Evolutionary conservation across 1,140 invertebrate species (phyloP), one percentile per base, ranked within the genome.

Genomic region (Hylyphantes graminicola): DNA sequence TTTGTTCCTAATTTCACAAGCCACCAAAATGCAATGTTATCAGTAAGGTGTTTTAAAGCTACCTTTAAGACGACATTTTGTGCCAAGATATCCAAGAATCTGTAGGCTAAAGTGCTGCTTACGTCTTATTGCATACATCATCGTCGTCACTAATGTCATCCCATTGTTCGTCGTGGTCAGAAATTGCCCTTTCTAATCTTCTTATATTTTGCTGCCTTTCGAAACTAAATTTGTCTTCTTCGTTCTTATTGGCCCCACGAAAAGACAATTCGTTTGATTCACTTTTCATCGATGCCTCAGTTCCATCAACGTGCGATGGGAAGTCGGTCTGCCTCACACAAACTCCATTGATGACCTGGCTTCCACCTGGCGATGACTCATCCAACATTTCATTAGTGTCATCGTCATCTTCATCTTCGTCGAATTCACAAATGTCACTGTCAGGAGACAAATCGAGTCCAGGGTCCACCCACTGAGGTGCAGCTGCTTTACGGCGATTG

Each of bases 391-490:
- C 76, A 85, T 92, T 90, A 73, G 93, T 93, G 91, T 91, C 78
- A 57, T 86, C 86, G 57, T 87, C 86, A 15, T 80, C 84, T 5
- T 86, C 81, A n/a, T 87, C 85, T 80, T 87, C 85, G 13, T 87
- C 86, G 68, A 74, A 87, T 61, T 87, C 85, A 51, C 76, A 72
- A 3, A 85, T 15, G 50, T 85, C 85, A 75, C 85, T 85, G 63
- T 85, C 85, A 7, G 77, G 77, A 21, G 87, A 88, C 86, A 96
- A 93, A 88, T 96, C 94, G 93, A 95, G 95, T 74, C 96, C 96
- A 4, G 96, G 97, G 89, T 97, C 97, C 0, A 98, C 96, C 96
- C 97, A 98, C 90, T 98, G 96, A 0, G 97, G 97, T 51, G 96
- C 96, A 0, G 96, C 96, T 0, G 97, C 95, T 91, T 98, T 99